These are phyloP conservation scores for Eulemur rufifrons DNA, from an alignment of 2,113 vertebrate genomes.

Conservation along the genomic window DNA sequence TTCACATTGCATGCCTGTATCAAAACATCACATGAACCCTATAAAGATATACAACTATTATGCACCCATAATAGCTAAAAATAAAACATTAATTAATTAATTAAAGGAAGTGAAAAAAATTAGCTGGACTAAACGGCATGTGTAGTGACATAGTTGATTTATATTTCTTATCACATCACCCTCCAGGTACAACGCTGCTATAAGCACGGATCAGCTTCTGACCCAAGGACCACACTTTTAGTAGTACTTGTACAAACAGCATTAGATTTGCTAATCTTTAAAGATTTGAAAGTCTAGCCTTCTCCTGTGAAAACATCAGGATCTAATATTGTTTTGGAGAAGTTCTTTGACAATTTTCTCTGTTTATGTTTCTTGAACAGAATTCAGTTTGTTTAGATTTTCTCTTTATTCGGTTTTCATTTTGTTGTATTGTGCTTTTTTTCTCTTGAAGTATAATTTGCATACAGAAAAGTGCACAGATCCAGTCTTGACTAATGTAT, in stretches of 20 bases:
- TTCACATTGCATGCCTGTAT: too few relatives aligned
- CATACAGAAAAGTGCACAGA: background rate
- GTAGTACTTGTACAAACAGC: background rate
- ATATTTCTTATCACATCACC: background rate
- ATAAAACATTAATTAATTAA: too few relatives aligned
- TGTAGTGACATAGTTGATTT: background rate
- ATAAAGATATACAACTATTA: too few relatives aligned
- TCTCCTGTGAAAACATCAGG: background rate
- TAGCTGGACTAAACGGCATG: background rate
- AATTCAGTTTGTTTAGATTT: background rate
- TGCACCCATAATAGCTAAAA: too few relatives aligned
- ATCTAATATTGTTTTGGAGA: background rate
- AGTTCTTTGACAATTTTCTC: background rate
- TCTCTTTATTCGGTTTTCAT: background rate
- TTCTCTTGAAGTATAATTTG: background rate
- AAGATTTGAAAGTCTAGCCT: background rate
- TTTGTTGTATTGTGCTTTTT: background rate
- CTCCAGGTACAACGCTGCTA: background rate
- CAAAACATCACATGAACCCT: too few relatives aligned
- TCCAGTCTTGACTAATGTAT: background rate
- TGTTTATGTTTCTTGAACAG: background rate
- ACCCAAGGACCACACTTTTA: background rate
- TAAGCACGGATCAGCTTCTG: background rate
- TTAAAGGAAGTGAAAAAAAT: background rate
- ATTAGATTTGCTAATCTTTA: background rate